A percentile compares a stretch with the other conserved stretches of the same genome.
phyloP scores from a whole-genome alignment of 2,888 invertebrate genomes.

The Rhagonycha fulva region DNA sequence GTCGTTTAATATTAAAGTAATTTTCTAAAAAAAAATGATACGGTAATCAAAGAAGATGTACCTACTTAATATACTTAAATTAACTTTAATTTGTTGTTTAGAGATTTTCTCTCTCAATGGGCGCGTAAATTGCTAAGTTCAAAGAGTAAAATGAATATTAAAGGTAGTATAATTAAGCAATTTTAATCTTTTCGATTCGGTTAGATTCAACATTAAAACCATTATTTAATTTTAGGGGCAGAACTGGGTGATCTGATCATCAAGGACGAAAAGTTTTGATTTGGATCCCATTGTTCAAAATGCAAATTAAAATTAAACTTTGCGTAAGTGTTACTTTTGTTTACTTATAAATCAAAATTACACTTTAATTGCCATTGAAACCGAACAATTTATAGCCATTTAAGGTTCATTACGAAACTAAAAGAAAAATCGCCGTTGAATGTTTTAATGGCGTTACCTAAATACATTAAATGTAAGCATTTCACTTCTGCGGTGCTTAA shows the following conservation, averaged over 20 bases:
- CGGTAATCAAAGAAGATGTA: too few species aligned
- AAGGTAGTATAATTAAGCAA: too few species aligned
- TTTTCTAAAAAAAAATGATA: too few species aligned
- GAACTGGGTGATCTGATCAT: not conserved
- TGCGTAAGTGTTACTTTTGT: not conserved
- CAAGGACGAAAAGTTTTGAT: not conserved
- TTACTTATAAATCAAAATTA: conserved; percentile 28
- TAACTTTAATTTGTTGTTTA: too few species aligned
- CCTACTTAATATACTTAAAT: too few species aligned
- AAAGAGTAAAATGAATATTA: too few species aligned
- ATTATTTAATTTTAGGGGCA: not conserved
- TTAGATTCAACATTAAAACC: not conserved
- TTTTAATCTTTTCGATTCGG: too few species aligned
- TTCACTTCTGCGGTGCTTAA: conserved; percentile 9
- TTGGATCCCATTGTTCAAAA: not conserved
- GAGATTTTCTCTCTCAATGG: too few species aligned
- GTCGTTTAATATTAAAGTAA: too few species aligned
- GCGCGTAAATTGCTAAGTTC: too few species aligned
- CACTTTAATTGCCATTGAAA: conserved; percentile 15
- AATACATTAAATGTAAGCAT: conserved; percentile 10
- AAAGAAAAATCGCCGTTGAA: conserved; percentile 16
- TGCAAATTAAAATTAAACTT: not conserved
- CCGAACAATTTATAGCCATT: conserved; percentile 18
- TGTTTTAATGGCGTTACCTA: conserved; percentile 7
- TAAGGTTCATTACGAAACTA: conserved; percentile 13